phyloP scores from a whole-genome alignment of 2,113 vertebrate genomes.

The Oenanthe oenanthe region DNA sequence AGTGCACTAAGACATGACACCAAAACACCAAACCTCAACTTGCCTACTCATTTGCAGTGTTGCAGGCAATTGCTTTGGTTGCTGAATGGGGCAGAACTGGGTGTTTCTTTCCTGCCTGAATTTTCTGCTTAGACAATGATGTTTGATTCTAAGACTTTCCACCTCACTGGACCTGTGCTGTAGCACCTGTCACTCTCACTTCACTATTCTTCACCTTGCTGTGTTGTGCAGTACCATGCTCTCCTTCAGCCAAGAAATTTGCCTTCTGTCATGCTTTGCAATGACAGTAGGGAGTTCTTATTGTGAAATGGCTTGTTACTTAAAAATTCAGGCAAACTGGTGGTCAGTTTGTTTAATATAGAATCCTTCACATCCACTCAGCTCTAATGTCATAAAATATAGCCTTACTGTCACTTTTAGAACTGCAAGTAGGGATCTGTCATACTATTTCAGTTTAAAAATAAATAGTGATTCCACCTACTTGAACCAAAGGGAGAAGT shows the following conservation, averaged over 20 bases:
- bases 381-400: not conserved
- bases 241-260: not conserved
- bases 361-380: not conserved
- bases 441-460: not conserved
- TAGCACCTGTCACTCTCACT: not conserved
- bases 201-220: not conserved
- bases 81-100: not conserved
- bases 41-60: not conserved
- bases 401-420: not conserved
- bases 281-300: not conserved
- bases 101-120: not conserved
- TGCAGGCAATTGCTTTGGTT: not conserved
- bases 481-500: not conserved
- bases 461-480: not conserved
- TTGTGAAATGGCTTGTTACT: not conserved
- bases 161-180: not conserved
- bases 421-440: not conserved
- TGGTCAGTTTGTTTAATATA: not conserved
- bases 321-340: not conserved
- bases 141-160: not conserved
- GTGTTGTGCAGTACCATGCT: not conserved
- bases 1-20: not conserved
- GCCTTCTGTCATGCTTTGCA: not conserved
- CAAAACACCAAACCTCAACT: not conserved
- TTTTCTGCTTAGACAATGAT: not conserved